A percentile compares a stretch with the other conserved stretches of the same genome.
These are phyloP conservation scores for Drosophila pullipes DNA, from an alignment of 2,888 invertebrate species.

Conservation along the genomic window DNA sequence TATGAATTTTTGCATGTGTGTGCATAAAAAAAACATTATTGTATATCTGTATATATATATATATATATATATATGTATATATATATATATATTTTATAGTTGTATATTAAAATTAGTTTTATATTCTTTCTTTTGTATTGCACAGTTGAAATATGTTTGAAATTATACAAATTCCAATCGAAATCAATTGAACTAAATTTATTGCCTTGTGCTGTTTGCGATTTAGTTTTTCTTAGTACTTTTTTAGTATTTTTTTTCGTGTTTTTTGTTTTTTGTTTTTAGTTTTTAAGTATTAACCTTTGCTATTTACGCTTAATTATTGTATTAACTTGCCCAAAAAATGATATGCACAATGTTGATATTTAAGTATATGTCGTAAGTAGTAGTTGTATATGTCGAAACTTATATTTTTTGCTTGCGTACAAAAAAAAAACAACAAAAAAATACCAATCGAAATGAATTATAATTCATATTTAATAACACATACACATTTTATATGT, in stretches of 20 bases:
- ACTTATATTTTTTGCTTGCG: constrained; percentile 17
- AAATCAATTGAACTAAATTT: constrained; percentile 74
- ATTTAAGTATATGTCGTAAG: constrained; percentile 43
- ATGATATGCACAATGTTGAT: constrained; percentile 77
- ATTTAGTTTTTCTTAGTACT: not conserved
- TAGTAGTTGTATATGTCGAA: constrained; percentile 21
- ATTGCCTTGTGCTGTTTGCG: constrained; percentile 60
- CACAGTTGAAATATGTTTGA: constrained; percentile 60
- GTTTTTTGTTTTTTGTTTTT: not conserved
- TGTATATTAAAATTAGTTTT: constrained; percentile 33
- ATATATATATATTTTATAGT: constrained; percentile 23
- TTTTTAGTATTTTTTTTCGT: not conserved
- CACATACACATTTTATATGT: constrained; percentile 60
- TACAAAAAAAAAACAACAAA: constrained; percentile 5
- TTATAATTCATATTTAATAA: constrained; percentile 24
- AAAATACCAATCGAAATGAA: constrained; percentile 1
- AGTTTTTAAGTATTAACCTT: constrained; percentile 35
- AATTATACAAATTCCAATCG: constrained; percentile 35
- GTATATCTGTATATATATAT: constrained; percentile 26
- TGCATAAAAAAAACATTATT: constrained; percentile 38
- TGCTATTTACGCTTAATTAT: constrained; percentile 77
- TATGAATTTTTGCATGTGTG: not conserved
- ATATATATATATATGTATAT: too few relatives aligned
- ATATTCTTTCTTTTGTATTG: constrained; percentile 46
- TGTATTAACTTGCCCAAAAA: constrained; percentile 65